Evolutionary conservation across 2,113 vertebrate species (phyloP).

Genomic region (Arizona elegans): DNA sequence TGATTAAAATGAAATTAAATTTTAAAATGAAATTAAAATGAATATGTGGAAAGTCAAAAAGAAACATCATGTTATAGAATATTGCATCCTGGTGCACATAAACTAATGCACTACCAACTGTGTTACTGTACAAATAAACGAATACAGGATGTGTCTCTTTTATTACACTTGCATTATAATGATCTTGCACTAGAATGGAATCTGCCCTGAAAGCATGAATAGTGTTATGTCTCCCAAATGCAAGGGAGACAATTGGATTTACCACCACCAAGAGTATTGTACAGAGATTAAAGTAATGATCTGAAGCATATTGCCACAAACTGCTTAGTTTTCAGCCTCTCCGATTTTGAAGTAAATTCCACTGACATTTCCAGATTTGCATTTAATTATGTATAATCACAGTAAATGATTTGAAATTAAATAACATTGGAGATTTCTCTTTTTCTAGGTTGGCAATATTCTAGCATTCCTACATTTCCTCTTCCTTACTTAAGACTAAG

Average conservation of each 20-base stretch:
- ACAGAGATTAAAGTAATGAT: background rate
- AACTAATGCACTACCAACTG: background rate
- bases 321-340: background rate
- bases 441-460: fast-evolving
- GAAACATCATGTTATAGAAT: background rate
- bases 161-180: background rate
- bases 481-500: background rate
- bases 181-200: background rate
- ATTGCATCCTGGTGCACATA: background rate
- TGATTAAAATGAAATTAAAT: background rate
- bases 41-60: background rate
- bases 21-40: background rate
- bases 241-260: background rate
- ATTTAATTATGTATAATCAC: background rate
- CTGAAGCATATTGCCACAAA: background rate
- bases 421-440: fast-evolving
- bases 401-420: background rate
- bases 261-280: background rate
- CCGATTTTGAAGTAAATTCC: background rate
- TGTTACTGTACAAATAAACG: background rate
- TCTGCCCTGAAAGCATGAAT: background rate
- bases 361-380: background rate
- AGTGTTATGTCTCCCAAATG: background rate
- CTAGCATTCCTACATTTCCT: fast-evolving
- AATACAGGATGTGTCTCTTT: background rate